These are phyloP conservation scores for Drosophila kokeensis DNA, from an alignment of 2,888 invertebrate species.

Conservation along the genomic window DNA sequence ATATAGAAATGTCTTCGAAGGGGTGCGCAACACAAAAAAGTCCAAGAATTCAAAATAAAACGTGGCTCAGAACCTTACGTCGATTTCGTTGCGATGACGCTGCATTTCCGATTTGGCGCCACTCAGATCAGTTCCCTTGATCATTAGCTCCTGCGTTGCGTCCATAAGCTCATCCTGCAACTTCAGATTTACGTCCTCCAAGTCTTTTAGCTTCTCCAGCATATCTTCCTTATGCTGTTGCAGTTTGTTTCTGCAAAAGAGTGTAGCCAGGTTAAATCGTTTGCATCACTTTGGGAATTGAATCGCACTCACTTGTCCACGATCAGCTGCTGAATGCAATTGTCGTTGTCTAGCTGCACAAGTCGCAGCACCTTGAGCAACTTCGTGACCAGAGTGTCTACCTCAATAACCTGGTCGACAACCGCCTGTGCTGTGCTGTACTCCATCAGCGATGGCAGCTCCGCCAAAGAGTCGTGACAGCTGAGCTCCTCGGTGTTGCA, in stretches of 20 bases:
- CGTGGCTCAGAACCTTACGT: conserved; percentile 85
- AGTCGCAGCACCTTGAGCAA: conserved; percentile 90
- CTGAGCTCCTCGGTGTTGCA: conserved; percentile 84
- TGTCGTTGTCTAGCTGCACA: conserved; percentile 90
- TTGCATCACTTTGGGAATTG: background rate
- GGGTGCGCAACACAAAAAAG: conserved; percentile 58
- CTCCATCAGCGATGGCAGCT: conserved; percentile 85
- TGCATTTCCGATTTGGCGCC: conserved; percentile 86
- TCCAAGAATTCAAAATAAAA: conserved; percentile 29
- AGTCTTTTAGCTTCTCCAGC: conserved; percentile 86
- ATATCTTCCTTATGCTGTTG: conserved; percentile 85
- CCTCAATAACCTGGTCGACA: conserved; percentile 90
- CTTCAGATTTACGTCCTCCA: conserved; percentile 86
- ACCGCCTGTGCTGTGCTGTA: conserved; percentile 87
- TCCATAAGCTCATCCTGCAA: conserved; percentile 87
- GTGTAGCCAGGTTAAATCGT: background rate
- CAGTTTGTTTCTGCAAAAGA: conserved; percentile 82
- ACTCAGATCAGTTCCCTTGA: conserved; percentile 86
- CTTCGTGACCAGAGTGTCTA: conserved; percentile 91
- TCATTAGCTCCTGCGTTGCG: conserved; percentile 86
- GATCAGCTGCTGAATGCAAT: conserved; percentile 88
- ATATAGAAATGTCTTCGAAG: conserved; percentile 79
- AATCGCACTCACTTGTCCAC: conserved; percentile 87
- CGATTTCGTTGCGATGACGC: conserved; percentile 87
- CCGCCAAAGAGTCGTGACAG: conserved; percentile 86